Evolutionary conservation across 2,888 invertebrate genomes (phyloP).

Genomic region (Zhuqinia jingwanae): DNA sequence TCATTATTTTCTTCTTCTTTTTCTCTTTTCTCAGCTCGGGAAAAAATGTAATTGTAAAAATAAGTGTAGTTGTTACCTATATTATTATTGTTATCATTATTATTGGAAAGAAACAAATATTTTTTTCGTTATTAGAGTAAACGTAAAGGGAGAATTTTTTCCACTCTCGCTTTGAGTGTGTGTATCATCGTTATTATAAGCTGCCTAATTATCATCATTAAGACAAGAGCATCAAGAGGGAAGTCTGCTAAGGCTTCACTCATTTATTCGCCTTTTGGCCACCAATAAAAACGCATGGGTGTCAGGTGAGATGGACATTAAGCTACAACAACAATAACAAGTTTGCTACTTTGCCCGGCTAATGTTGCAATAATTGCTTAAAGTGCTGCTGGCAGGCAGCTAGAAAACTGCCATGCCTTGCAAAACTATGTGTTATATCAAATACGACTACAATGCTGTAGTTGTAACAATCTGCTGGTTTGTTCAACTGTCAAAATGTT

Average conservation of each 20-base stretch:
- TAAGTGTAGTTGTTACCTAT: too few species aligned
- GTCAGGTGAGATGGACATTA: conserved; percentile 58
- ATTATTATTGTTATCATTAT: too few species aligned
- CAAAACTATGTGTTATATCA: too few species aligned
- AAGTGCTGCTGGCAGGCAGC: neutral
- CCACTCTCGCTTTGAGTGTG: too few species aligned
- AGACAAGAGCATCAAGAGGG: conserved; percentile 28
- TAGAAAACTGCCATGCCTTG: conserved; percentile 47
- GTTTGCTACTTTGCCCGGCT: conserved; percentile 7
- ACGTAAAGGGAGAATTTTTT: conserved; percentile 24
- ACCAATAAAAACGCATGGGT: conserved; percentile 60
- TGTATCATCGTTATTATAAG: conserved; percentile 54
- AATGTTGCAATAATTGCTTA: neutral
- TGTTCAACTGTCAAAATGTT: too few species aligned
- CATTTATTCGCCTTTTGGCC: conserved; percentile 17
- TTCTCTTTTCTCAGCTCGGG: too few species aligned
- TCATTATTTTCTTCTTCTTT: too few species aligned
- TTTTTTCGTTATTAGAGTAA: neutral
- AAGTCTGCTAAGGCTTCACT: conserved; percentile 46
- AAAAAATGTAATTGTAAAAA: too few species aligned
- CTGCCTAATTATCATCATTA: conserved; percentile 70
- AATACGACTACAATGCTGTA: too few species aligned
- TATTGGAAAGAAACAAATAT: too few species aligned
- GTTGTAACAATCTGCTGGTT: too few species aligned
- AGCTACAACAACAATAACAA: too few species aligned